These are phyloP conservation scores for Raja brachyura DNA, from an alignment of 2,113 vertebrate genomes.

Conservation along the genomic window DNA sequence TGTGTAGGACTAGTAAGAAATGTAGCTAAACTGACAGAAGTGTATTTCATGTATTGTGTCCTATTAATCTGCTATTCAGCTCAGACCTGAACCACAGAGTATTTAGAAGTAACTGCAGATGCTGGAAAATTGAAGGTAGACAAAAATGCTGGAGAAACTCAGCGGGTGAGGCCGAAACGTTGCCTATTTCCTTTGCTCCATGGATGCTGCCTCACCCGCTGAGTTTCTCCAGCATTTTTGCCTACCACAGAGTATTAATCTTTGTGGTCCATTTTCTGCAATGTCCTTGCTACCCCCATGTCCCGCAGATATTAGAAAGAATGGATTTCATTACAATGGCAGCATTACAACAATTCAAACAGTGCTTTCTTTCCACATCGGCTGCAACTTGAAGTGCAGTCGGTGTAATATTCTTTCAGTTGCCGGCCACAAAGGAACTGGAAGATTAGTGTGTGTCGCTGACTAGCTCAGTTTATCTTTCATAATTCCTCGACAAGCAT, in stretches of 20 bases:
- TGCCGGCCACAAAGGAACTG: background rate
- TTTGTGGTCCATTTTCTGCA: background rate
- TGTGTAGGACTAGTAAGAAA: background rate
- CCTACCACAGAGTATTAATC: background rate
- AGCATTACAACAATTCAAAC: background rate
- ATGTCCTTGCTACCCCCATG: background rate
- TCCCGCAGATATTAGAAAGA: background rate
- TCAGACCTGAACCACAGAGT: no score
- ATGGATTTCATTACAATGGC: background rate
- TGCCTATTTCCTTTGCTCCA: no score
- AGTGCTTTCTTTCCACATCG: background rate
- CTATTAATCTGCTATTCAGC: background rate
- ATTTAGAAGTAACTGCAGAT: no score
- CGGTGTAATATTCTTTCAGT: background rate
- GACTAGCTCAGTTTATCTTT: background rate
- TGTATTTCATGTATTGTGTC: background rate
- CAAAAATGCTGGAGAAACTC: no score
- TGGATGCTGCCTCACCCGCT: no score
- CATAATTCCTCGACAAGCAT: constrained; percentile 15
- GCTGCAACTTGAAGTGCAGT: background rate
- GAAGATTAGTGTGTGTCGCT: background rate
- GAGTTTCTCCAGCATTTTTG: no score
- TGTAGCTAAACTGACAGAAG: background rate
- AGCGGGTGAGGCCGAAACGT: no score
- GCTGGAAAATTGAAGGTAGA: no score